These are phyloP conservation scores for Camelus bactrianus DNA, from an alignment of 2,113 vertebrate species.

Conservation along the genomic window DNA sequence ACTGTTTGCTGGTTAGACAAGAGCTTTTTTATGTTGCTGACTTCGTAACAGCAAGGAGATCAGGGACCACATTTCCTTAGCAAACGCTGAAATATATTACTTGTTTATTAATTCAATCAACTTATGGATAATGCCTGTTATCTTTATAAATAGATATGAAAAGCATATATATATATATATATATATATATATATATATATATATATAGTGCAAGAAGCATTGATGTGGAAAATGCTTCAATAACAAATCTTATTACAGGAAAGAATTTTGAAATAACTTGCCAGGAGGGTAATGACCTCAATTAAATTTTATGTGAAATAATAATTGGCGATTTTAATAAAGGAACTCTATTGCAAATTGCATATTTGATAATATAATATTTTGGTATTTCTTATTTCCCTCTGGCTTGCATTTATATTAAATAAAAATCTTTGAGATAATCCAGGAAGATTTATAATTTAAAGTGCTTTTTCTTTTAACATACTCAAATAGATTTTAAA, in stretches of 20 bases:
- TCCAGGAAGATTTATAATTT: constrained; percentile 80
- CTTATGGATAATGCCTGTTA: constrained; percentile 81
- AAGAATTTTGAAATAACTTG: constrained; percentile 86
- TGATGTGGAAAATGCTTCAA: constrained; percentile 86
- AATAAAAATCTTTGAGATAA: constrained; percentile 85
- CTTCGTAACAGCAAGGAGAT: not conserved
- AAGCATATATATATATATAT: constrained; percentile 73
- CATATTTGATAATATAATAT: constrained; percentile 84
- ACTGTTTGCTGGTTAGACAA: not conserved
- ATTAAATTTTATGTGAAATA: constrained; percentile 90
- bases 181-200: too few species aligned
- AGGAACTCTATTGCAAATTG: constrained; percentile 84
- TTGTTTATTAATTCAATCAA: constrained; percentile 82
- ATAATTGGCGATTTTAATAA: constrained; percentile 89
- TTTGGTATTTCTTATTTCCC: constrained; percentile 84
- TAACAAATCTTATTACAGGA: constrained; percentile 86
- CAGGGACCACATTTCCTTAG: constrained; percentile 50
- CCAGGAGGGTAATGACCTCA: constrained; percentile 88
- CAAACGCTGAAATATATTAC: constrained; percentile 75
- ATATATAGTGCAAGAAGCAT: constrained; percentile 73
- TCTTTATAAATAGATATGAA: constrained; percentile 83
- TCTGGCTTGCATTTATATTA: constrained; percentile 84
- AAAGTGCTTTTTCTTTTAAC: constrained; percentile 65
- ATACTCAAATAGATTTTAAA: constrained; percentile 65
- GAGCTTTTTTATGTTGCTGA: not conserved